Evolutionary conservation across 2,113 vertebrate species (phyloP).

Genomic region (Menidia beryllina): DNA sequence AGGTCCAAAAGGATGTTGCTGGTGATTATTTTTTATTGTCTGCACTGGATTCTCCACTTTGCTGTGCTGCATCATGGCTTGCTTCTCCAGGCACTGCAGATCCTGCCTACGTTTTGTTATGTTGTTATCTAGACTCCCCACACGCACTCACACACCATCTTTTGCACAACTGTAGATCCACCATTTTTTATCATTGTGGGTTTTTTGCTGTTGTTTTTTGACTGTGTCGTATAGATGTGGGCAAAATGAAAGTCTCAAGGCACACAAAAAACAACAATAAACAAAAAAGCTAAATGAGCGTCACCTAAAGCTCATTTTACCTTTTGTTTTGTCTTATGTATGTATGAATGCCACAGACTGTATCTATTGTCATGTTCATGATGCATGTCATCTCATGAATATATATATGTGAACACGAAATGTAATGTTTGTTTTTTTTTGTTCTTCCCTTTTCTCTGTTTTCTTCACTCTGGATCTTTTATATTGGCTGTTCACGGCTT

Average conservation of each 20-base stretch:
- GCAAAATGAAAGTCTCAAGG: slow-evolving; percentile 26
- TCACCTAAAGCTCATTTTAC: slow-evolving; percentile 69
- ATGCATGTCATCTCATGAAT: slow-evolving; percentile 82
- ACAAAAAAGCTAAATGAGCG: slow-evolving; percentile 74
- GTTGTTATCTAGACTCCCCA: background rate
- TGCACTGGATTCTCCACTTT: slow-evolving; percentile 27
- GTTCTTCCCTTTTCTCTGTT: slow-evolving; percentile 40
- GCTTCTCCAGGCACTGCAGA: slow-evolving; percentile 25
- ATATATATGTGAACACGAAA: slow-evolving; percentile 76
- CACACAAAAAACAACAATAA: slow-evolving; percentile 68
- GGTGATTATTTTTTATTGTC: slow-evolving; percentile 13
- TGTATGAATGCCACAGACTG: slow-evolving; percentile 51
- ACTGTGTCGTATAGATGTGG: slow-evolving; percentile 20
- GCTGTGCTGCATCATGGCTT: slow-evolving; percentile 66
- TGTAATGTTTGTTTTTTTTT: slow-evolving; percentile 80
- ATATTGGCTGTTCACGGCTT: slow-evolving; percentile 53
- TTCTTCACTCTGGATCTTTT: slow-evolving; percentile 13
- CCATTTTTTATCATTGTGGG: slow-evolving; percentile 33
- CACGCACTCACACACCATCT: slow-evolving; percentile 40
- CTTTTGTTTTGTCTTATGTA: slow-evolving; percentile 67
- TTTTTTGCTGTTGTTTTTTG: slow-evolving; percentile 29
- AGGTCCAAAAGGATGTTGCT: slow-evolving; percentile 31
- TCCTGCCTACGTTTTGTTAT: background rate
- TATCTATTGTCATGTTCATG: slow-evolving; percentile 68
- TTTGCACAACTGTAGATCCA: slow-evolving; percentile 64